Base-by-base conservation (phyloP, 2,113 vertebrate species). In the Lophochroa leadbeateri region DNA sequence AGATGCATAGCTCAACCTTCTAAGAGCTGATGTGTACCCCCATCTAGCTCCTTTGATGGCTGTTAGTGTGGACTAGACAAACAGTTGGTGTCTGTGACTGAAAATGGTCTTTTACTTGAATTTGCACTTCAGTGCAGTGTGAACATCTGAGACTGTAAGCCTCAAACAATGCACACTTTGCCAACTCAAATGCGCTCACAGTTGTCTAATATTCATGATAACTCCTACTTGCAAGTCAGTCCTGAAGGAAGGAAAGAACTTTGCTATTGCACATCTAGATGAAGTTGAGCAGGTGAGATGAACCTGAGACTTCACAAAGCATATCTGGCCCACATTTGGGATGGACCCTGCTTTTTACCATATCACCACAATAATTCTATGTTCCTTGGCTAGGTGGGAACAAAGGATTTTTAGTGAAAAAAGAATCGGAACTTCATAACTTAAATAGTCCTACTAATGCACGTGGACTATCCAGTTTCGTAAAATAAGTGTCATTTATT, bases 311-410 rank as follows among this genome's bases (percentile, higher is more conserved):
- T 53, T 35, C 11, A 37, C 33, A 31, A 65, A 79, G 8, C 1
- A 0, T 4, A 3, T 79, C 33, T 65, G n/a, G 21, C 15, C 9
- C 28, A 17, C 64, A 39, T 65, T 41, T 92, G 41, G 13, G 27
- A 31, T 2, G 2, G 18, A 70, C 9, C 4, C 23, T 58, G 13
- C 6, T 72, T 78, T 77, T 90, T 44, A 33, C 1, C 0, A 0
- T 39, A 35, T 27, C 11, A 82, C 8, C 6, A 1, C 0, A 76
- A 33, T 31, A 47, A 50, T 63, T 43, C 4, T 20, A 1, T 21
- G 4, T 81, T 60, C 6, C 13, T 85, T 61, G 89, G 8, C 68
- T 50, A n/a, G 29, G 76, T 10, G 3, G 11, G 16, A 87, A 27
- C 1, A 72, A 69, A 46, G 4, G 7, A 37, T 43, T 87, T 91